phyloP scores from a whole-genome alignment of 2,797 vertebrate genomes.

The Sebastes matsubarae region DNA sequence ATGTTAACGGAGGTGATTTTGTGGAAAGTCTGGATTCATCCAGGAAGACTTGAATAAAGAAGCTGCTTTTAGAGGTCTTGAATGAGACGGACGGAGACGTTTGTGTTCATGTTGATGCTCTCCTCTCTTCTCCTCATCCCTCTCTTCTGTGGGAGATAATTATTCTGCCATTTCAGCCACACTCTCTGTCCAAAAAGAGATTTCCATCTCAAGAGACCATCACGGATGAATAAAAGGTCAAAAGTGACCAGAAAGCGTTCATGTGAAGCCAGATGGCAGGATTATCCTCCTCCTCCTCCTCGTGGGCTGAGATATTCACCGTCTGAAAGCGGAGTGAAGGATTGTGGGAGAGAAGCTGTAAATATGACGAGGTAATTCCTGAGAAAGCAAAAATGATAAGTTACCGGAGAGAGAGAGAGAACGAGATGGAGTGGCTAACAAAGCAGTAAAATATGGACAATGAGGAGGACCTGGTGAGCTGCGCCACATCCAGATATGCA shows the following conservation, averaged over 20 bases:
- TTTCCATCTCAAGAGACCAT: background rate
- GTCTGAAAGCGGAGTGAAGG: constrained; percentile 12
- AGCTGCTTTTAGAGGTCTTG: background rate
- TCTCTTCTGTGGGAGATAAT: background rate
- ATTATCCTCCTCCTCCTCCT: constrained; percentile 2
- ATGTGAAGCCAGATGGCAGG: background rate
- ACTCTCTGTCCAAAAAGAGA: background rate
- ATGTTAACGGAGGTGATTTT: background rate
- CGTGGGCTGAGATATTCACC: background rate
- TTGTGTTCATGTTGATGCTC: background rate
- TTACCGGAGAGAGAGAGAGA: background rate
- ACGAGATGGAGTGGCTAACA: constrained; percentile 52
- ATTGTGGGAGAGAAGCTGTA: constrained; percentile 29
- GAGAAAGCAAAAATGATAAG: constrained; percentile 40
- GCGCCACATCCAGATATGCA: constrained; percentile 72
- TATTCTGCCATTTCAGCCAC: background rate
- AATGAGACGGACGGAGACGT: background rate
- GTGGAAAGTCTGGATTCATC: background rate
- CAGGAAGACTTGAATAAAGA: background rate
- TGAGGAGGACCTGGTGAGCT: constrained; percentile 46
- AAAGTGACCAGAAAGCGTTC: background rate
- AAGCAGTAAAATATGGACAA: constrained; percentile 59
- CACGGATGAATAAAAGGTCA: constrained; percentile 7
- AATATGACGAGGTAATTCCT: constrained; percentile 42
- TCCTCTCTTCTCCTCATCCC: background rate